These are phyloP conservation scores for Ochotona princeps DNA, from an alignment of 2,113 vertebrate species.

Conservation along the genomic window DNA sequence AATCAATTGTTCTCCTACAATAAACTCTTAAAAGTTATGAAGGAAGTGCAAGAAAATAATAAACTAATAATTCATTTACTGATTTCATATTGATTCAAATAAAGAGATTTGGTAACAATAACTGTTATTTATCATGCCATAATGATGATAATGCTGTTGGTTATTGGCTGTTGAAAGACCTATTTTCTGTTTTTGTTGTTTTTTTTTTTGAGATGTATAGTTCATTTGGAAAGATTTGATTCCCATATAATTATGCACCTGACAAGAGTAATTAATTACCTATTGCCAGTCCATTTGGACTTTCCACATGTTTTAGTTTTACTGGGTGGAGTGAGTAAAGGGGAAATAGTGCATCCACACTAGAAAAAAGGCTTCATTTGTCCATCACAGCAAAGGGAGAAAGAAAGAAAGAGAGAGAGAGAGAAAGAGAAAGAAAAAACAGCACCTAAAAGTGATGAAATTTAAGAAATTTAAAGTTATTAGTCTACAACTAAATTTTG, in stretches of 20 bases:
- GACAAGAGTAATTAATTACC: constrained; percentile 85
- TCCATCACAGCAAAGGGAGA: background rate
- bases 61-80: background rate
- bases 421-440: too few species aligned
- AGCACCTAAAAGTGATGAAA: background rate
- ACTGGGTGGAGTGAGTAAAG: background rate
- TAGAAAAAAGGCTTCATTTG: constrained; percentile 33
- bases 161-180: background rate
- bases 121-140: background rate
- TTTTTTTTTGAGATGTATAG: background rate
- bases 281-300: constrained; percentile 71
- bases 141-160: background rate
- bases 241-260: constrained; percentile 62
- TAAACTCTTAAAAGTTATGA: background rate
- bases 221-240: constrained; percentile 43
- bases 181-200: background rate
- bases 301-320: constrained; percentile 24
- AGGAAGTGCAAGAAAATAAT: background rate
- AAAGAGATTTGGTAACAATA: background rate
- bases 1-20: too few species aligned
- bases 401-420: background rate
- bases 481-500: background rate
- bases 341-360: background rate
- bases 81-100: constrained; percentile 7
- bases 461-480: background rate